phyloP scores from a whole-genome alignment of 2,113 vertebrate genomes.

The Phaethornis superciliosus region DNA sequence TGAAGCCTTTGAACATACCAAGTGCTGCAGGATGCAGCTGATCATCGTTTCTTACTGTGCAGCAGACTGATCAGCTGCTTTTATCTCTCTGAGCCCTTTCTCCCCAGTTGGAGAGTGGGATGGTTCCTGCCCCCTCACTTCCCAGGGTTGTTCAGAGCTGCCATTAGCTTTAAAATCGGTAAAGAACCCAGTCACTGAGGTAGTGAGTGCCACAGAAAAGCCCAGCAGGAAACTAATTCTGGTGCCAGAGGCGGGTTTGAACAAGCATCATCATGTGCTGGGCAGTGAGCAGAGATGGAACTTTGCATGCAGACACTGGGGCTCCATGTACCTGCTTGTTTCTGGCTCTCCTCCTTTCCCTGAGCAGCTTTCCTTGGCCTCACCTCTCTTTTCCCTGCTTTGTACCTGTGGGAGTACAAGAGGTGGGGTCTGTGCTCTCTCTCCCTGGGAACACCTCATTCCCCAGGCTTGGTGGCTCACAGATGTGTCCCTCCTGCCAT shows the following conservation, averaged over 20 bases:
- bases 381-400: not conserved
- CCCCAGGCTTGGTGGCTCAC: not conserved
- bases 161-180: not conserved
- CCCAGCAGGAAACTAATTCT: not conserved
- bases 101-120: not conserved
- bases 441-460: no score
- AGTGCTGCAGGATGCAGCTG: not conserved
- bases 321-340: not conserved
- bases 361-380: not conserved
- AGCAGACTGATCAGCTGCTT: not conserved
- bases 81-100: not conserved
- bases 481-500: not conserved
- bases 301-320: not conserved
- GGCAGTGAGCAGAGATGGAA: not conserved
- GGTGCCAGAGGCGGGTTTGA: not conserved
- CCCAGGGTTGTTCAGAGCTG: not conserved
- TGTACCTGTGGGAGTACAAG: not conserved
- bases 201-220: not conserved
- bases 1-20: not conserved
- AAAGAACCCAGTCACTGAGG: not conserved
- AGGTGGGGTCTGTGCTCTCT: not conserved
- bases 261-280: not conserved
- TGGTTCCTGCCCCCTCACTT: not conserved
- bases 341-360: not conserved
- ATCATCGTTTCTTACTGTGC: not conserved